Percentiles rank a stretch among this genome's conserved stretches.
These are phyloP conservation scores for Stomatorhinus ivindoensis DNA, from an alignment of 2,113 vertebrate genomes.

Conservation along the genomic window DNA sequence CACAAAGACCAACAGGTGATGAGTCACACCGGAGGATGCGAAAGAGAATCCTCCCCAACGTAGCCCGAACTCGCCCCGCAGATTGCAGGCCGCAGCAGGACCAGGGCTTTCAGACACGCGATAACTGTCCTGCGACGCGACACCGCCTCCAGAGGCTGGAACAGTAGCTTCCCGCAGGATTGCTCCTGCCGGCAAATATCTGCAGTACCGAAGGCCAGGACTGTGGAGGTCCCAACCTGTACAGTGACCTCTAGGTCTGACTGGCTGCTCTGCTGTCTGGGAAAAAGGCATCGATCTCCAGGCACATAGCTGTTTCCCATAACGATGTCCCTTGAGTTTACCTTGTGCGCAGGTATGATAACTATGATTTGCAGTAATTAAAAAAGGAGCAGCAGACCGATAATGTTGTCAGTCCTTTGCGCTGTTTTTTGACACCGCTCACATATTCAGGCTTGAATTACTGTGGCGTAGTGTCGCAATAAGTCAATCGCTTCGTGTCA, in stretches of 20 bases:
- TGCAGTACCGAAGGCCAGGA: not conserved
- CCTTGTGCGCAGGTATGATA: not conserved
- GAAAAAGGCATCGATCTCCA: not conserved
- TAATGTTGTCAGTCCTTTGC: not conserved
- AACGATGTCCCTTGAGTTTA: not conserved
- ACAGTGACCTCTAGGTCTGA: not conserved
- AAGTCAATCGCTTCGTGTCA: constrained; percentile 24
- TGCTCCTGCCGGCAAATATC: not conserved
- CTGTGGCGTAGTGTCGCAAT: constrained; percentile 11
- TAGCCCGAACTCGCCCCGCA: not conserved
- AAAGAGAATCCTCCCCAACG: not conserved
- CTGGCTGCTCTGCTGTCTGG: not conserved
- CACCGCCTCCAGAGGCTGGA: not conserved
- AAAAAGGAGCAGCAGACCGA: not conserved
- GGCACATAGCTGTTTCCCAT: not conserved
- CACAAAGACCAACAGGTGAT: not conserved
- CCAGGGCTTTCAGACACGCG: not conserved
- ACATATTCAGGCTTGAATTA: constrained; percentile 1
- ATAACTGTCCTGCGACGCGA: not conserved
- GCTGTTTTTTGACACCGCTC: not conserved
- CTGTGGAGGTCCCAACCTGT: not conserved
- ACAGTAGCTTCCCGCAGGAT: not conserved
- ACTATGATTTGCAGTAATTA: not conserved
- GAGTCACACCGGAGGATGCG: not conserved
- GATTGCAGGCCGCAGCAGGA: not conserved